Base-by-base conservation (phyloP, 2,113 vertebrate genomes). In the Peucedramus taeniatus region DNA sequence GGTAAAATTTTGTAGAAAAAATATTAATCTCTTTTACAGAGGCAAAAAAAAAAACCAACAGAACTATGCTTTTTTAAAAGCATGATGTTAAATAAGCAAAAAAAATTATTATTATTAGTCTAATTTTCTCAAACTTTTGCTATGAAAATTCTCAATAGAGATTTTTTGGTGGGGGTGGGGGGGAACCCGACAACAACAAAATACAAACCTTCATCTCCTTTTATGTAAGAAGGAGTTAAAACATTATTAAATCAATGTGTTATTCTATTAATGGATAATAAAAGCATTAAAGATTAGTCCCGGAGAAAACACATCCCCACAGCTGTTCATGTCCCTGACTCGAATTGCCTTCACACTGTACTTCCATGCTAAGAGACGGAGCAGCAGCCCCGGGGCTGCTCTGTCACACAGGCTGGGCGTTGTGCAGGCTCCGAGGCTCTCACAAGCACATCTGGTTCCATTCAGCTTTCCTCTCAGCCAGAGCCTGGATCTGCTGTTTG, bases 141-240 rank as follows among this genome's bases (percentile, higher is more conserved):
- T 83, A 21, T 57, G 13, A 66, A 45, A 42, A 35, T 3, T 4
- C 28, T 74, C 9, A 42, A 50, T 10, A 35, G 27, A 63, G 9
- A 45, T 53, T 81, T 50, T 45, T 51, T 10, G n/a, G n/a, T 1
- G 1, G 4, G 2, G 9, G 15, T 7, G 0, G 5, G 30, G 1
- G 4, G 2, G 12, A 33, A 12, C 1, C 3, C 5, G 2, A 26
- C 28, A 40, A 45, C 27, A 21, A 13, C 35, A n/a, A 15, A 56
- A 72, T 30, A n/a, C 13, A 63, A 90, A 17, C 14, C 10, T 37
- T 5, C 11, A 13, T 51, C 15, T 44, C 37, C 15, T 80, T 84
- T 80, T 49, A 17, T 21, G 7, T 49, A 65, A 35, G 50, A 15
- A 42, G 33, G 15, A 51, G 9, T 65, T 28, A 59, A 78, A 86